Percentiles rank a stretch among this genome's conserved stretches.
phyloP scores from a whole-genome alignment of 2,888 invertebrate species.

The Agrotis exclamationis region DNA sequence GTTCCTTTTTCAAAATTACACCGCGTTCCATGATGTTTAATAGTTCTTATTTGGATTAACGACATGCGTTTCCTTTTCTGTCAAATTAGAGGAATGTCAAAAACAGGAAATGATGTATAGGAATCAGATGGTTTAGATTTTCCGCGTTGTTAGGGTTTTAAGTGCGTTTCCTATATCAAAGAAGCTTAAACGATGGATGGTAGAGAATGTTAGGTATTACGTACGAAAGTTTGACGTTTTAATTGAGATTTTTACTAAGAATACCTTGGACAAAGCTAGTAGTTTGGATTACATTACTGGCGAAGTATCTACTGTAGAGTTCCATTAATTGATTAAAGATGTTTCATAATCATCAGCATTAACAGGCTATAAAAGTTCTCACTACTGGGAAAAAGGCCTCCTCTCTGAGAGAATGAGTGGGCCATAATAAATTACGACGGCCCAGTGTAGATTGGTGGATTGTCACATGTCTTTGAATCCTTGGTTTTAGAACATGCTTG shows the following conservation, averaged over 20 bases:
- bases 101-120: constrained; percentile 61
- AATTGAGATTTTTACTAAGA: neutral
- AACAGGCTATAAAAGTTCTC: too few relatives aligned
- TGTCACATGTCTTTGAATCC: too few relatives aligned
- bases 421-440: too few relatives aligned
- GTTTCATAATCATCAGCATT: too few relatives aligned
- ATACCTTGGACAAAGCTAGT: too few relatives aligned
- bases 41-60: constrained; percentile 67
- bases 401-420: too few relatives aligned
- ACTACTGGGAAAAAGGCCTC: too few relatives aligned
- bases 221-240: neutral
- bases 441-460: too few relatives aligned
- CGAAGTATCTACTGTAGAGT: too few relatives aligned
- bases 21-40: constrained; percentile 56
- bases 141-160: constrained; percentile 41
- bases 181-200: neutral
- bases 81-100: constrained; percentile 54
- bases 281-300: too few relatives aligned
- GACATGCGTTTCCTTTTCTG: constrained; percentile 54
- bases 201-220: neutral
- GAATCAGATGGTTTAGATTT: constrained; percentile 40
- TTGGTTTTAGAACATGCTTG: too few relatives aligned
- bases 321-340: too few relatives aligned
- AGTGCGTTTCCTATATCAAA: constrained; percentile 31
- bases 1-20: constrained; percentile 50